These are phyloP conservation scores for Epicampocera succincta DNA, from an alignment of 2,888 invertebrate genomes.

Conservation along the genomic window DNA sequence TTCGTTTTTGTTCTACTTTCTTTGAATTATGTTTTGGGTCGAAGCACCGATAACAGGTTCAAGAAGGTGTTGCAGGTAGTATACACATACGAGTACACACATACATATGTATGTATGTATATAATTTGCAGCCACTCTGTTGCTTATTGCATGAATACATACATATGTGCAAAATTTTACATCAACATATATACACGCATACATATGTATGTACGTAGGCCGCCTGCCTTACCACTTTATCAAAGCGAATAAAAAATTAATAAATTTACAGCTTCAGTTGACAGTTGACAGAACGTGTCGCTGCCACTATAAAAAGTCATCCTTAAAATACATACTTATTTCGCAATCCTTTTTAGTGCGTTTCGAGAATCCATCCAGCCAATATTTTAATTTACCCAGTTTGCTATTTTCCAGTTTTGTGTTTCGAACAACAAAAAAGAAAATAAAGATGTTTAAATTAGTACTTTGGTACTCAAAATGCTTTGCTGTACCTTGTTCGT, in stretches of 20 bases:
- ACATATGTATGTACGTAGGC: too few relatives aligned
- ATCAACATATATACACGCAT: too few relatives aligned
- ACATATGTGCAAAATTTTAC: too few relatives aligned
- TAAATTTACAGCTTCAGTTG: too few relatives aligned
- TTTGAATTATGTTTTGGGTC: slow-evolving; percentile 36
- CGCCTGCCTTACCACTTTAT: too few relatives aligned
- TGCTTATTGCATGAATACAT: slow-evolving; percentile 30
- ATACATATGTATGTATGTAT: too few relatives aligned
- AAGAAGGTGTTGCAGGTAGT: slow-evolving; percentile 55
- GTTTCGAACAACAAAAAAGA: not conserved
- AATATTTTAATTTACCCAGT: slow-evolving; percentile 58
- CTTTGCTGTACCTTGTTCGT: not conserved
- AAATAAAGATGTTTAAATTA: slow-evolving; percentile 6
- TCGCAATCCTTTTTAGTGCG: not conserved
- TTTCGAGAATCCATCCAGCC: slow-evolving; percentile 25
- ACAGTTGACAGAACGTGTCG: too few relatives aligned
- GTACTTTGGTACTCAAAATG: not conserved
- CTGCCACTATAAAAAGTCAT: too few relatives aligned
- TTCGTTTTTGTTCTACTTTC: slow-evolving; percentile 4
- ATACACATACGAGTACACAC: too few relatives aligned
- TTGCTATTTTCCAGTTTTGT: slow-evolving; percentile 41
- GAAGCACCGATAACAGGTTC: slow-evolving; percentile 33
- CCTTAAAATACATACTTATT: not conserved
- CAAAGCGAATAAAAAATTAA: too few relatives aligned
- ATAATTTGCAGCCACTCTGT: slow-evolving; percentile 59